Percentiles rank a stretch among this genome's conserved stretches.
Conservation (phyloP, 2,113 vertebrate species). For the Oplegnathus fasciatus region DNA sequence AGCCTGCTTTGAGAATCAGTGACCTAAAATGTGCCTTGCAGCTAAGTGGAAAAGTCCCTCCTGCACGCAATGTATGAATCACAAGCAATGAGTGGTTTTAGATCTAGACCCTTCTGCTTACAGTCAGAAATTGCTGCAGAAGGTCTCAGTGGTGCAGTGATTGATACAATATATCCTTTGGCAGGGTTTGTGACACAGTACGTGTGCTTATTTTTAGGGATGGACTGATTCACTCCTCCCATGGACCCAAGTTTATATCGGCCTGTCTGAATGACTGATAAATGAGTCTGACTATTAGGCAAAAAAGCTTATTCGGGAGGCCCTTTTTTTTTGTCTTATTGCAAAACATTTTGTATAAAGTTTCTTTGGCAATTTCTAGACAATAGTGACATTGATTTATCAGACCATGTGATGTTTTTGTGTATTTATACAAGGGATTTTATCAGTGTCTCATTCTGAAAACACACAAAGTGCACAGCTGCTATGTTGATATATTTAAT, state of each 20-base stretch:
- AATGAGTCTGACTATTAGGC: background rate
- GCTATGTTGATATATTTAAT: background rate
- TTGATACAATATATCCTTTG: background rate
- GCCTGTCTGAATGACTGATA: background rate
- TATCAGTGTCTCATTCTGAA: background rate
- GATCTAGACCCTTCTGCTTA: background rate
- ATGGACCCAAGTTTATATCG: background rate
- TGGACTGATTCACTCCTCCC: constrained; percentile 7
- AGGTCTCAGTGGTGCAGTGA: background rate
- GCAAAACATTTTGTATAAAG: background rate
- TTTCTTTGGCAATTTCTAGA: background rate
- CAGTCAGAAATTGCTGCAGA: background rate
- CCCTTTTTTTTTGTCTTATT: background rate
- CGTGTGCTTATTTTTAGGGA: constrained; percentile 4
- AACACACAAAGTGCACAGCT: background rate
- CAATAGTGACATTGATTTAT: background rate
- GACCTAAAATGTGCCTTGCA: constrained; percentile 52
- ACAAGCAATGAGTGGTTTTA: background rate
- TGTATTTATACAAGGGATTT: background rate
- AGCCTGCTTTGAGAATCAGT: constrained; percentile 50
- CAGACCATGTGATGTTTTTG: background rate
- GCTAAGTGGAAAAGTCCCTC: constrained; percentile 19
- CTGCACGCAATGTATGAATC: constrained; percentile 38
- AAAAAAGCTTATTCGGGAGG: background rate
- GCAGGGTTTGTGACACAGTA: background rate